Evolutionary conservation across 2,113 vertebrate genomes (phyloP).

Genomic region (Delphinus delphis): DNA sequence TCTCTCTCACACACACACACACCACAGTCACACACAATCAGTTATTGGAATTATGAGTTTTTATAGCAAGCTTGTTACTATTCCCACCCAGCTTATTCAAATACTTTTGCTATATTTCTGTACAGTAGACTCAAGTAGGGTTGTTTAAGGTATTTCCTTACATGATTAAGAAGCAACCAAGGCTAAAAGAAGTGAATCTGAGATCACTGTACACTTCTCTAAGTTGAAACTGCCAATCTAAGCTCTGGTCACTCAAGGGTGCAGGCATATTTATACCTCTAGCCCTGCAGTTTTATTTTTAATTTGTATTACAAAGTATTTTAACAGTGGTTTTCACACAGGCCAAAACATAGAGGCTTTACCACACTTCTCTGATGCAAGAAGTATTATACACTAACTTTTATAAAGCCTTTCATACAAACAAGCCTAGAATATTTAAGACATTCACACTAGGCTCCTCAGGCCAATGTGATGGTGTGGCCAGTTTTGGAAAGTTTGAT

Average conservation of each 20-base stretch:
- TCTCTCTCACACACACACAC: not conserved
- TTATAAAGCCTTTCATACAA: not conserved
- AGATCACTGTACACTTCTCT: not conserved
- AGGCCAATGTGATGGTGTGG: not conserved
- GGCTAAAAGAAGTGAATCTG: not conserved
- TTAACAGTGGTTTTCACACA: not conserved
- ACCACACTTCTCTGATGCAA: not conserved
- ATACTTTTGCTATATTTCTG: not conserved
- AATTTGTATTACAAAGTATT: not conserved
- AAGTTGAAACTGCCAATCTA: not conserved
- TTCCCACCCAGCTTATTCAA: not conserved
- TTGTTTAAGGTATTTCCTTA: not conserved
- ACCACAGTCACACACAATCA: not conserved
- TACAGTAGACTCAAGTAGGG: not conserved
- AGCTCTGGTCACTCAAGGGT: not conserved
- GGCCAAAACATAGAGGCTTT: not conserved
- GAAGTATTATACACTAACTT: not conserved
- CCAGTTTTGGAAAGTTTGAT: not conserved
- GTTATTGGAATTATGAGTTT: not conserved
- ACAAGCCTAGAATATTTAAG: not conserved
- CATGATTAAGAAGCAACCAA: not conserved
- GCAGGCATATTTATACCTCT: not conserved
- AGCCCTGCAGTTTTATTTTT: not conserved
- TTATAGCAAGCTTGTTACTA: not conserved
- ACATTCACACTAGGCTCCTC: not conserved